Evolutionary conservation across 2,888 invertebrate species (phyloP).

Genomic region (Apomyelois bistriatella): DNA sequence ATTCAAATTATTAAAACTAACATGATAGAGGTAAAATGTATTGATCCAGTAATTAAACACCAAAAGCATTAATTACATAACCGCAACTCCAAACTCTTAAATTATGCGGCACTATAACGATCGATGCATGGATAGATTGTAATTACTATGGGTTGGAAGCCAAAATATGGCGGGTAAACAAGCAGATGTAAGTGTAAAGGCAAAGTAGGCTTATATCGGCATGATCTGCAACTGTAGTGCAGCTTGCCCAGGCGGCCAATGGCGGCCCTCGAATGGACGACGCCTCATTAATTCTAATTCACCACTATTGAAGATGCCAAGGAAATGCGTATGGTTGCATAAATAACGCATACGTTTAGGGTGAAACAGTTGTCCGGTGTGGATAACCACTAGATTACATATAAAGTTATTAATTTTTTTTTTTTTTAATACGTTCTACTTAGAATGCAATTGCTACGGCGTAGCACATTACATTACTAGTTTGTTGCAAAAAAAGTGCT

Average conservation of each 20-base stretch:
- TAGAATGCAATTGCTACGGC: neutral
- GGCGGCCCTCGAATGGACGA: constrained; percentile 35
- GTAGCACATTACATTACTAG: neutral
- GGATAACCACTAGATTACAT: neutral
- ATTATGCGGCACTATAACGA: neutral
- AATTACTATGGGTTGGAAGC: constrained; percentile 30
- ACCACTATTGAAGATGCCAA: constrained; percentile 9
- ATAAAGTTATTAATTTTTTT: neutral
- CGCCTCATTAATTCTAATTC: constrained; percentile 45
- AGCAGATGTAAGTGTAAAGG: constrained; percentile 66
- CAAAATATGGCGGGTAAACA: constrained; percentile 29
- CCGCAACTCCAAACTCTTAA: neutral
- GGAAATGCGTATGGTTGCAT: constrained; percentile 11
- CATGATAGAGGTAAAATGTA: too few relatives aligned
- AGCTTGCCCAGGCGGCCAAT: constrained; percentile 69
- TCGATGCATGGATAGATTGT: constrained; percentile 10
- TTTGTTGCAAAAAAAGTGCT: neutral
- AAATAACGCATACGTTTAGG: constrained; percentile 4
- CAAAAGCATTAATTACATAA: neutral
- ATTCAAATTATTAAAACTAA: too few relatives aligned
- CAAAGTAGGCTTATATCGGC: constrained; percentile 57
- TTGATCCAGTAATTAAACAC: too few relatives aligned
- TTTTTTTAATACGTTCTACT: neutral
- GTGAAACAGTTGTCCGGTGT: neutral
- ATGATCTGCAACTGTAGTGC: constrained; percentile 72